Evolutionary conservation across 2,888 invertebrate genomes (phyloP), one percentile per base, ranked within the genome.

Genomic region (Trichacis sp.): DNA sequence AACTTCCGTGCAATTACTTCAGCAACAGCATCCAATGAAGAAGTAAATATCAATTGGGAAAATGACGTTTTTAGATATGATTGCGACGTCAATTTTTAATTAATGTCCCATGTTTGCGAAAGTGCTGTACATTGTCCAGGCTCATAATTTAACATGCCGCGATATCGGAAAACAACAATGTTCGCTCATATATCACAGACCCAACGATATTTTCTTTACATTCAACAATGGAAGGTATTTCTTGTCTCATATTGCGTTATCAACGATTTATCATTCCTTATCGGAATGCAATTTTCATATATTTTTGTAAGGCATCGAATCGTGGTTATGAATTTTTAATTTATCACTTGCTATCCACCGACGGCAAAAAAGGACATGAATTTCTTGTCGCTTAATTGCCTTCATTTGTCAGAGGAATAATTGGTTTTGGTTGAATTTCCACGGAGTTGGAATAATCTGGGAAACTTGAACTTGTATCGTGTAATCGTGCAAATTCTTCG

Each of bases 401-500:
- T 24, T 24, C 24, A 8, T 24, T 24, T 24, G 24, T 24, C 24
- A 8, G 8, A 24, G 8, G 24, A 24, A 5, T 2, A 36, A 36
- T 2, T 36, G 4, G 12, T 4, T 36, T 36, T 36, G 11, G 11
- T 36, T n/a, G 3, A 11, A 4, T 36, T 36, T 36, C 3, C 12
- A 36, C 12, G 12, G 11, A 36, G 12, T 36, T 12, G 11, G n/a
- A 36, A 36, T 6, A 36, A 36, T 11, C 12, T 6, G 12, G 4
- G 15, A 17, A 42, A 14, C 15, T 42, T 4, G 18, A 8, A 42
- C 2, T n/a, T 19, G 18, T 43, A 19, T 11, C 43, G 15, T 46
- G 54, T 36, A 47, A 46, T 47, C 46, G 9, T 12, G 24, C 20
- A 11, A 20, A 54, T 47, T 47, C 38, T 19, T 33, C 38, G n/a